A percentile compares a stretch with the other conserved stretches of the same genome.
Evolutionary conservation across 2,888 invertebrate species (phyloP).

Genomic region (Monoplex corrugatus): DNA sequence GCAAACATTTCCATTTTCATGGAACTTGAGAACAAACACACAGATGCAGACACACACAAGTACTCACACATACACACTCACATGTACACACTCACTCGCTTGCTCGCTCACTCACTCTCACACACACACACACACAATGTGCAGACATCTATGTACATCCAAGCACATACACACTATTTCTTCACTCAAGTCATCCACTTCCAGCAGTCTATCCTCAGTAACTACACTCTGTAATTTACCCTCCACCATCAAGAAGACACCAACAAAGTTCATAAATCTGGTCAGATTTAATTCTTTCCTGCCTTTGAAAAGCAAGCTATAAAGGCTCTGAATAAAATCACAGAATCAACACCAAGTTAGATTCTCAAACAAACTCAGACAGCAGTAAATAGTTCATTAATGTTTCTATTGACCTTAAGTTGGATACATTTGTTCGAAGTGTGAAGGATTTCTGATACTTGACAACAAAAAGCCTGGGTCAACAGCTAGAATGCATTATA

Average conservation of each 20-base stretch:
- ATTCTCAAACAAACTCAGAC: too few relatives aligned
- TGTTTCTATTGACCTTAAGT: too few relatives aligned
- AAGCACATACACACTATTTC: not conserved
- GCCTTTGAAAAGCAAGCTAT: not conserved
- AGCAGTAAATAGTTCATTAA: too few relatives aligned
- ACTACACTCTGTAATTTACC: too few relatives aligned
- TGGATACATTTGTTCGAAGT: not conserved
- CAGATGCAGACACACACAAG: too few relatives aligned
- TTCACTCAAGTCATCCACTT: not conserved
- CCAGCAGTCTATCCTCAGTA: not conserved
- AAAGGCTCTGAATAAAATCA: constrained; percentile 39
- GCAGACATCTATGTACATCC: not conserved
- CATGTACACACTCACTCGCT: not conserved
- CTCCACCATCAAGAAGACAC: too few relatives aligned
- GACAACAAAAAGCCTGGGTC: constrained; percentile 37
- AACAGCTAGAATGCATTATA: not conserved
- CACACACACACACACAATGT: not conserved
- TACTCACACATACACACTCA: not conserved
- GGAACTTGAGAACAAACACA: too few relatives aligned
- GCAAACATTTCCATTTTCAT: too few relatives aligned
- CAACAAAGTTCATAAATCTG: too few relatives aligned
- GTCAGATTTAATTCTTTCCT: too few relatives aligned
- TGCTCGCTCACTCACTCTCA: not conserved
- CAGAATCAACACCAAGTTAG: not conserved
- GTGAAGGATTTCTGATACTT: not conserved